These are phyloP conservation scores for Chorisops tibialis DNA, from an alignment of 2,888 invertebrate genomes.

Conservation along the genomic window DNA sequence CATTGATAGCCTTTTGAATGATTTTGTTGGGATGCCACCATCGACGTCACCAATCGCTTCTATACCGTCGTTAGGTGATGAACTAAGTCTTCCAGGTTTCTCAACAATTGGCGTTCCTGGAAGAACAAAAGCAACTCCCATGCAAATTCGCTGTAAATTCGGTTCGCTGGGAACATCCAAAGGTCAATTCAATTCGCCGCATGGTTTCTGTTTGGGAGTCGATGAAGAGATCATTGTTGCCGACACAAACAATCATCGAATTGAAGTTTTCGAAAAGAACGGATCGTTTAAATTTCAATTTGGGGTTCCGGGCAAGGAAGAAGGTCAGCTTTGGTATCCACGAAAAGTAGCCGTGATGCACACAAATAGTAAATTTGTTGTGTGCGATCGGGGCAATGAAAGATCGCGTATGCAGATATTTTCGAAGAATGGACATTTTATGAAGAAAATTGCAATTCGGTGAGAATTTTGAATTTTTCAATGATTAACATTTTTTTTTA, in stretches of 20 bases:
- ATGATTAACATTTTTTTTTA: not conserved
- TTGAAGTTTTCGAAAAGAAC: constrained; percentile 91
- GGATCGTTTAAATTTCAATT: constrained; percentile 92
- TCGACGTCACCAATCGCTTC: constrained; percentile 60
- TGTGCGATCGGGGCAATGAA: constrained; percentile 95
- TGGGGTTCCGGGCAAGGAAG: constrained; percentile 91
- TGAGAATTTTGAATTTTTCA: constrained; percentile 30
- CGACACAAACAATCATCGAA: constrained; percentile 94
- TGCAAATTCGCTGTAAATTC: constrained; percentile 90
- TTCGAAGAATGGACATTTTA: constrained; percentile 90
- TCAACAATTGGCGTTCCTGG: constrained; percentile 59
- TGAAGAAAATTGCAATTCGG: constrained; percentile 87
- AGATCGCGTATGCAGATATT: constrained; percentile 97
- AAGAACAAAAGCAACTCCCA: constrained; percentile 72
- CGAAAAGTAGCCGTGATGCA: constrained; percentile 91
- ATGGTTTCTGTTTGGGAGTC: constrained; percentile 91
- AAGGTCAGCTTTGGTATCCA: constrained; percentile 96
- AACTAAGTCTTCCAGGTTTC: constrained; percentile 51
- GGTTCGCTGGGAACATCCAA: constrained; percentile 90
- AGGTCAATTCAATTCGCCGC: constrained; percentile 94
- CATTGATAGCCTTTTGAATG: constrained; percentile 59
- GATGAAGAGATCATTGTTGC: constrained; percentile 97
- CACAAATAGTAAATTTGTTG: constrained; percentile 86
- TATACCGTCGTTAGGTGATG: constrained; percentile 54
- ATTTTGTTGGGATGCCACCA: constrained; percentile 58